Evolutionary conservation across 2,113 vertebrate species (phyloP).

Genomic region (Rhinolophus ferrumequinum): DNA sequence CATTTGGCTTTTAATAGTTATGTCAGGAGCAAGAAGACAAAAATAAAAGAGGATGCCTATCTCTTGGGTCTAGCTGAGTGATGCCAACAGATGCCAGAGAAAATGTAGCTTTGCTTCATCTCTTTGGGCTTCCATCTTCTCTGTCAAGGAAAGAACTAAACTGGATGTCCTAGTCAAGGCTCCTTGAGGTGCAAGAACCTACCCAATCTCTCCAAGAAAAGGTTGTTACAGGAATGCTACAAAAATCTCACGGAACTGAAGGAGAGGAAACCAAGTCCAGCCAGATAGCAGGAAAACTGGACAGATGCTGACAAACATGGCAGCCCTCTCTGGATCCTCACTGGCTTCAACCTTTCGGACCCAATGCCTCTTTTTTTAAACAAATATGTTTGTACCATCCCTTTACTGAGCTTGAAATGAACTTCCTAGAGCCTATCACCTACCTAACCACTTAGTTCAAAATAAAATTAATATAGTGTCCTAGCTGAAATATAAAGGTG

Average conservation of each 20-base stretch:
- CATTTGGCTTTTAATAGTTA: not conserved
- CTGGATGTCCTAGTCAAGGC: not conserved
- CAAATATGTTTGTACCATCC: not conserved
- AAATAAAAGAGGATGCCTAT: not conserved
- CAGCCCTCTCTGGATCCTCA: too few relatives aligned
- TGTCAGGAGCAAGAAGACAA: not conserved
- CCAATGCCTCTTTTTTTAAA: not conserved
- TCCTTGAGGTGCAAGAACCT: not conserved
- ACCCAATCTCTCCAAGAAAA: not conserved
- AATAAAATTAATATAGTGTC: not conserved
- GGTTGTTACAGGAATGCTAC: too few relatives aligned
- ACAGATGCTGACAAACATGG: not conserved
- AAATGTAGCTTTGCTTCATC: not conserved
- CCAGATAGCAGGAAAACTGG: not conserved
- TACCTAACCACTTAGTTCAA: not conserved
- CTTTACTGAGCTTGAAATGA: not conserved
- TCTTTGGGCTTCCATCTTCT: not conserved
- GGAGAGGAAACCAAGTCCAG: not conserved
- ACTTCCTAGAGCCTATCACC: not conserved
- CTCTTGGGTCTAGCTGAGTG: not conserved
- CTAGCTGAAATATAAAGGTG: not conserved
- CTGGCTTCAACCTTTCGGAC: not conserved
- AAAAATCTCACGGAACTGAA: not conserved
- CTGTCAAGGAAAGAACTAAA: not conserved
- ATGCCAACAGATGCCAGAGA: not conserved